Evolutionary conservation across 1,140 invertebrate genomes (phyloP).

Genomic region (Tenebrio molitor): DNA sequence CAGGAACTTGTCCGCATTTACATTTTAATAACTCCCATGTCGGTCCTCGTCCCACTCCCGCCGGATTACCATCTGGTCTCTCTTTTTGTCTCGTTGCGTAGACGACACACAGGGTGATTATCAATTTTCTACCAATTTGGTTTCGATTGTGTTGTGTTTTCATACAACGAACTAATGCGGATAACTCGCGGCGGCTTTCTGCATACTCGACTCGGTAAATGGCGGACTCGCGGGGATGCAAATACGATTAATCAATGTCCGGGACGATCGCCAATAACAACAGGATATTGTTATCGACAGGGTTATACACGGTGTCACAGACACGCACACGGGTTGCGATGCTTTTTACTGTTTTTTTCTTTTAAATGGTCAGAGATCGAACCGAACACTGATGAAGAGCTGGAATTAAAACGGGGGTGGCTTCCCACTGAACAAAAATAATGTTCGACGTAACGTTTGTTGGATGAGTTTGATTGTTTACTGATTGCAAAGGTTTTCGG

Average conservation of each 20-base stretch:
- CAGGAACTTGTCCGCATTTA: slow-evolving; percentile 65
- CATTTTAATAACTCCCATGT: slow-evolving; percentile 65
- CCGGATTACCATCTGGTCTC: slow-evolving; percentile 19
- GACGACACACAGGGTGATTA: slow-evolving; percentile 60
- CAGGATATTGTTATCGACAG: too few relatives aligned
- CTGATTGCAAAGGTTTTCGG: too few relatives aligned
- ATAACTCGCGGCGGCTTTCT: slow-evolving; percentile 49
- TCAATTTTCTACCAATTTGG: slow-evolving; percentile 68
- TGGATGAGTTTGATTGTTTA: too few relatives aligned
- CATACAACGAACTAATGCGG: slow-evolving; percentile 57
- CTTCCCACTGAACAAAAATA: too few relatives aligned
- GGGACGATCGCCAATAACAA: slow-evolving; percentile 15
- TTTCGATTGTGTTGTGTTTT: slow-evolving; percentile 63
- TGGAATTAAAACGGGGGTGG: too few relatives aligned
- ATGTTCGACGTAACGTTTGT: too few relatives aligned
- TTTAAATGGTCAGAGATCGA: too few relatives aligned
- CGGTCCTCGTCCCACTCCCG: slow-evolving; percentile 44
- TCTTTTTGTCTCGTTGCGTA: slow-evolving; percentile 47
- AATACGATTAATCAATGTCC: slow-evolving; percentile 38
- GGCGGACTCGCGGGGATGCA: slow-evolving; percentile 41
- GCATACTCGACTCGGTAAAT: slow-evolving; percentile 39
- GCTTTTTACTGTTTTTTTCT: too few relatives aligned
- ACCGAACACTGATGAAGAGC: too few relatives aligned
- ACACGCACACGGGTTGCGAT: too few relatives aligned
- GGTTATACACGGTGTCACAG: too few relatives aligned